Evolutionary conservation across 2,797 vertebrate species (phyloP), one percentile per base, ranked within the genome.

Genomic region (Anabacerthia variegaticeps): DNA sequence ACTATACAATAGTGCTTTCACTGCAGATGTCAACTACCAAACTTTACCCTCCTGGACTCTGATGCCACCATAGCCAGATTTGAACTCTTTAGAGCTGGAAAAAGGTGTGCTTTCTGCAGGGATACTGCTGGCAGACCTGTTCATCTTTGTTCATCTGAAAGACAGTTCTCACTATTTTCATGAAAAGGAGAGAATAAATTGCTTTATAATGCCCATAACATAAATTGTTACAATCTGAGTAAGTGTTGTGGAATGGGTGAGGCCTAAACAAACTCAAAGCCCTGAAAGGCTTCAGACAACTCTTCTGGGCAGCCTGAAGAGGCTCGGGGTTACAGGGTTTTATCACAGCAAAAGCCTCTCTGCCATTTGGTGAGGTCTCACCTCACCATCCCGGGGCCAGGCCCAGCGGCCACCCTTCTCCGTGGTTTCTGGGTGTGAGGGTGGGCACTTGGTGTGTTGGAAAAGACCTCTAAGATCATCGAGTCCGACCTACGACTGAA

Each of bases 331-430:
- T 61, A 10, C 8, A 3, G 0, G 1, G 15, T 37, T 55, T 80
- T 11, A 11, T 51, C 18, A 6, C 39, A 46, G 73, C 43, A 46
- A 48, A 72, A 65, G 41, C 17, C 32, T 4, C 43, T 69, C 48
- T 30, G 69, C 39, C 16, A 1, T 20, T 32, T 14, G 30, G 21
- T 12, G 83, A 59, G 54, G 20, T 22, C n/a, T 83, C 51, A 22
- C 1, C 0, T n/a, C 21, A 3, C 20, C 4, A 1, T 34, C 12
- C 14, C 0, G 0, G 6, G 6, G 14, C n/a, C n/a, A 28, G 20
- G n/a, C 4, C 4, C n/a, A 39, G n/a, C 22, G 28, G 20, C 9
- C 20, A 21, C 7, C 10, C n/a, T 10, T 34, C 39, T 16, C 0
- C 0, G 30, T 3, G 14, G 34, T 8, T 44, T 81, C 62, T 28